These are phyloP conservation scores for Poecilia latipinna DNA, from an alignment of 2,113 vertebrate species.

Conservation along the genomic window DNA sequence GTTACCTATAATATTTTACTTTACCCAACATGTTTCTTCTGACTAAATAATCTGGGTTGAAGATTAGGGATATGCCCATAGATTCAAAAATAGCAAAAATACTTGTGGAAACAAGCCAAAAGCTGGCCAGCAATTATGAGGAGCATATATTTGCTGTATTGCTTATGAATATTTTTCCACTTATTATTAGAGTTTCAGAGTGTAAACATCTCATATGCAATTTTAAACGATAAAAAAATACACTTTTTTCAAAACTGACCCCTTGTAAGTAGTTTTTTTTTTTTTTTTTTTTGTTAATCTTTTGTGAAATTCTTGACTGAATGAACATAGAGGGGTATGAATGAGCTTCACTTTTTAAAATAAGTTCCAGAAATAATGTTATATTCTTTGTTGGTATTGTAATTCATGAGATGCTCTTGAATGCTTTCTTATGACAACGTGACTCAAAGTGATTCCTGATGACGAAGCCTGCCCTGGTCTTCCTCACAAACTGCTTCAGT, in stretches of 20 bases:
- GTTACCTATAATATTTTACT: background rate
- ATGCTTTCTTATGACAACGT: background rate
- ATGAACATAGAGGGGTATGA: too few species aligned
- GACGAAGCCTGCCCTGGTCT: background rate
- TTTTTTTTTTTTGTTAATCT: too few species aligned
- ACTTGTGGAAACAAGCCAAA: background rate
- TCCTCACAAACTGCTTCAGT: background rate
- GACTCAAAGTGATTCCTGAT: too few species aligned
- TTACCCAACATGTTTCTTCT: background rate
- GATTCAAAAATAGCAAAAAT: background rate
- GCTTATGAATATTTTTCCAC: background rate
- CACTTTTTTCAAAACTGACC: background rate
- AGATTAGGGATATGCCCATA: background rate
- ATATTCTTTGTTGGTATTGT: too few species aligned
- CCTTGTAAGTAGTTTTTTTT: too few species aligned
- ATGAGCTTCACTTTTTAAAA: background rate
- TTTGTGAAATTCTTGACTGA: too few species aligned
- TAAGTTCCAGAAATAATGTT: background rate
- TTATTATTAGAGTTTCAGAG: background rate
- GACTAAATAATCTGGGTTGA: background rate
- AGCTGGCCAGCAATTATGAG: background rate
- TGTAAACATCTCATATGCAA: background rate
- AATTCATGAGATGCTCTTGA: background rate
- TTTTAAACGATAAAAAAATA: background rate
- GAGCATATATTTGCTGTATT: background rate